phyloP scores from a whole-genome alignment of 2,797 vertebrate species.

The Gymnothorax reevesii region DNA sequence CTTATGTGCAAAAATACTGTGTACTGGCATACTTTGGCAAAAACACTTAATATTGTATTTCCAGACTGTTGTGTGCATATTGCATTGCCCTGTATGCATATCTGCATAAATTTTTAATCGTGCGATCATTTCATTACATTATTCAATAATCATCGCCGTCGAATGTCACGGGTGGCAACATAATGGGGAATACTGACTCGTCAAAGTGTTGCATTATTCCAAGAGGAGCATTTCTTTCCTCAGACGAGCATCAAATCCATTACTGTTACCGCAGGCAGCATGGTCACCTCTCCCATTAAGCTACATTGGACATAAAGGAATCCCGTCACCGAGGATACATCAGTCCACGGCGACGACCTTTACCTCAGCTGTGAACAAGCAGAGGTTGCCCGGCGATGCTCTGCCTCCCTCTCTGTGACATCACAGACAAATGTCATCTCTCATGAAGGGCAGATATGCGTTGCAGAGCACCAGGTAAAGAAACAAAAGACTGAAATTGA shows the following conservation, averaged over 20 bases:
- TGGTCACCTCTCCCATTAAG: background rate
- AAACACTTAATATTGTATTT: too few species aligned
- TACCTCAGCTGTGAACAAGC: background rate
- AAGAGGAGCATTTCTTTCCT: background rate
- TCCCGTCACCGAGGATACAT: conserved; percentile 13
- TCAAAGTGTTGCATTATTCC: background rate
- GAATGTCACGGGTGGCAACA: background rate
- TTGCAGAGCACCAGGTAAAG: background rate
- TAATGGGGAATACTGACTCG: background rate
- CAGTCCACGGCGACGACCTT: too few species aligned
- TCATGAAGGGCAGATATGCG: background rate
- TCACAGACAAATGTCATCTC: background rate
- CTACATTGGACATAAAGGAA: background rate
- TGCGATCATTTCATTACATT: background rate
- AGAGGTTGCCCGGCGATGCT: background rate
- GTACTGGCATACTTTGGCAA: too few species aligned
- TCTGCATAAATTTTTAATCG: background rate
- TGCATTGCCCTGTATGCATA: background rate
- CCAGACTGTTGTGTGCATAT: too few species aligned
- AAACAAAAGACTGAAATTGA: background rate
- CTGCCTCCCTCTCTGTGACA: background rate
- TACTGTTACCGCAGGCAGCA: background rate
- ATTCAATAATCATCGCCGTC: background rate
- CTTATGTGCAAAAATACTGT: too few species aligned
- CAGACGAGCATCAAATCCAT: background rate